A percentile compares a stretch with the other conserved stretches of the same genome.
phyloP scores from a whole-genome alignment of 2,888 invertebrate species.

The Conus canariensis region DNA sequence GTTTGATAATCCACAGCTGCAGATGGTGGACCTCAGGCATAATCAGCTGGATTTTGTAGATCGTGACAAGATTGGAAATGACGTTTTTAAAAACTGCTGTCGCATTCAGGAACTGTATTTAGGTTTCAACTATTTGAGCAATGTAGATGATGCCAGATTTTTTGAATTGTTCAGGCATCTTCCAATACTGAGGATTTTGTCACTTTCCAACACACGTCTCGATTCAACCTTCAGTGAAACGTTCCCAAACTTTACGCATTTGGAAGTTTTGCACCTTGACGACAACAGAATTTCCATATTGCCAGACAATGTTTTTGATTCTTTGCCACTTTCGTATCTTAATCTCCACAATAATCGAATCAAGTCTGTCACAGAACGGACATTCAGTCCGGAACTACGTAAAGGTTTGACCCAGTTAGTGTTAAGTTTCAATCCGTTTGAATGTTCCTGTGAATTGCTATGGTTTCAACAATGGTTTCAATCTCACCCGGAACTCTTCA shows the following conservation, averaged over 20 bases:
- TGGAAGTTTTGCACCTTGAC: not conserved
- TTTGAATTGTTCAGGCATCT: not conserved
- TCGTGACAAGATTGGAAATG: not conserved
- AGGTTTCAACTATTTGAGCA: not conserved
- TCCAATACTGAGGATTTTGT: not conserved
- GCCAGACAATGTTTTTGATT: not conserved
- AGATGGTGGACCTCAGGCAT: not conserved
- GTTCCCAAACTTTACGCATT: not conserved
- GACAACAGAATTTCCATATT: not conserved
- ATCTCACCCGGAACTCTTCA: not conserved
- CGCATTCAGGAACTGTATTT: not conserved
- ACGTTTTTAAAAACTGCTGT: not conserved
- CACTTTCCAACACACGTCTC: not conserved
- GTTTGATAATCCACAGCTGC: too few relatives aligned
- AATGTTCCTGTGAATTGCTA: not conserved
- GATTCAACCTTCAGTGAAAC: not conserved
- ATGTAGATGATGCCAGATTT: not conserved
- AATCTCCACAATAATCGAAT: not conserved
- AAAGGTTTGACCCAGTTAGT: not conserved
- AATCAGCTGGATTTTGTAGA: not conserved
- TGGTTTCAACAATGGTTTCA: not conserved
- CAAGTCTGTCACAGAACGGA: not conserved
- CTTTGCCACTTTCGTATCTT: not conserved
- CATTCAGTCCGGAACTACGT: not conserved
- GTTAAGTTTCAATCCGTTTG: not conserved